A percentile compares a stretch with the other conserved stretches of the same genome.
These are phyloP conservation scores for Diorhabda elongata DNA, from an alignment of 1,140 invertebrate species.

Conservation along the genomic window DNA sequence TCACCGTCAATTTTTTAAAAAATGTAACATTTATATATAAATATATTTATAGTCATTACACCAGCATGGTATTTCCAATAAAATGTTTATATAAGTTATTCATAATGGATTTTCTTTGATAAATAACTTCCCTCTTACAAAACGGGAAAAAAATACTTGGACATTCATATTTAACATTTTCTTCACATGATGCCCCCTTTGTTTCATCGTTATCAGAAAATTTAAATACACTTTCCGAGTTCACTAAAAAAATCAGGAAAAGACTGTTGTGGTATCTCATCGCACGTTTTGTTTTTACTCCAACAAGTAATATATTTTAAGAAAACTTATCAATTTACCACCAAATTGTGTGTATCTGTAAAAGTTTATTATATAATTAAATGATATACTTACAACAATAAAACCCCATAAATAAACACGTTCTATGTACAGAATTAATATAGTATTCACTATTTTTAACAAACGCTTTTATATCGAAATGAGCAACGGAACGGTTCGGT, in stretches of 20 bases:
- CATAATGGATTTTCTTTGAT: constrained; percentile 59
- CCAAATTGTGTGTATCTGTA: neutral
- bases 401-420: constrained; percentile 57
- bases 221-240: constrained; percentile 56
- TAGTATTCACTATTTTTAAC: constrained; percentile 46
- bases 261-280: no score
- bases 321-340: no score
- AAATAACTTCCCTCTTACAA: constrained; percentile 58
- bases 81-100: constrained; percentile 56
- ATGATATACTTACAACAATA: constrained; percentile 57
- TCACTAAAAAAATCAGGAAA: constrained; percentile 49
- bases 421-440: constrained; percentile 60
- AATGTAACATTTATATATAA: no score
- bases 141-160: constrained; percentile 54
- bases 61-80: constrained; percentile 13
- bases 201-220: constrained; percentile 46
- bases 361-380: constrained; percentile 6
- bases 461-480: constrained; percentile 56
- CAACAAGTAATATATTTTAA: no score
- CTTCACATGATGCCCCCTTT: constrained; percentile 53
- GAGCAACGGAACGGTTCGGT: constrained; percentile 53
- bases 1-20: no score
- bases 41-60: no score
- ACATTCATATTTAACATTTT: constrained; percentile 61
- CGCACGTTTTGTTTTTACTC: no score